Conservation (phyloP, 2,888 invertebrate genomes). For the Lordiphosa andalusiaca region DNA sequence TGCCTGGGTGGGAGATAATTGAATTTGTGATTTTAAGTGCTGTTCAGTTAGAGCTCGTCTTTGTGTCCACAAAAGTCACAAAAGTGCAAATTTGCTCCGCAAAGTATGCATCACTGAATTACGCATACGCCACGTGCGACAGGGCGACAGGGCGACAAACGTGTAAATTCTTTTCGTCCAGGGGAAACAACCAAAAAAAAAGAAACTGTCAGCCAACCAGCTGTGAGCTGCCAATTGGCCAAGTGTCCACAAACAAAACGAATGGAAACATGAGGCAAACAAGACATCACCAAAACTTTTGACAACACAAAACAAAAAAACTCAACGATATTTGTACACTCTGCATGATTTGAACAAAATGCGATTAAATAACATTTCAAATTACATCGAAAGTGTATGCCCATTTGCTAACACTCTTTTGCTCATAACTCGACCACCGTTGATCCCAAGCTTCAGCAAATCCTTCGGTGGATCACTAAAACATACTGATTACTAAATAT, state of each 20-base stretch:
- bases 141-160: constrained; percentile 44
- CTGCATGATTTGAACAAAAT: too few relatives aligned
- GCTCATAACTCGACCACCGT: too few relatives aligned
- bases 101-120: constrained; percentile 75
- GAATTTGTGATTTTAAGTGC: constrained; percentile 75
- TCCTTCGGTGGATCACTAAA: too few relatives aligned
- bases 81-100: constrained; percentile 71
- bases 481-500: too few relatives aligned
- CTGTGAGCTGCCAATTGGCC: constrained; percentile 66
- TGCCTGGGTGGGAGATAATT: constrained; percentile 46
- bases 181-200: constrained; percentile 1
- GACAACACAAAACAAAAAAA: constrained; percentile 16
- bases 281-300: constrained; percentile 9
- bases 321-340: constrained; percentile 25
- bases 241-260: constrained; percentile 71
- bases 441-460: too few relatives aligned
- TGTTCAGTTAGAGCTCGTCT: constrained; percentile 34
- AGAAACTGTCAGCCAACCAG: constrained; percentile 14
- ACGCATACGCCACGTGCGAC: constrained; percentile 69
- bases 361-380: too few relatives aligned
- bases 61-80: constrained; percentile 46
- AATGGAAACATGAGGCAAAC: constrained; percentile 40
- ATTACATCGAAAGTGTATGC: too few relatives aligned
- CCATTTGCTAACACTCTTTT: too few relatives aligned
- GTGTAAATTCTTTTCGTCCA: constrained; percentile 59